phyloP scores from a whole-genome alignment of 2,888 invertebrate genomes.

The Monopis laevigella region DNA sequence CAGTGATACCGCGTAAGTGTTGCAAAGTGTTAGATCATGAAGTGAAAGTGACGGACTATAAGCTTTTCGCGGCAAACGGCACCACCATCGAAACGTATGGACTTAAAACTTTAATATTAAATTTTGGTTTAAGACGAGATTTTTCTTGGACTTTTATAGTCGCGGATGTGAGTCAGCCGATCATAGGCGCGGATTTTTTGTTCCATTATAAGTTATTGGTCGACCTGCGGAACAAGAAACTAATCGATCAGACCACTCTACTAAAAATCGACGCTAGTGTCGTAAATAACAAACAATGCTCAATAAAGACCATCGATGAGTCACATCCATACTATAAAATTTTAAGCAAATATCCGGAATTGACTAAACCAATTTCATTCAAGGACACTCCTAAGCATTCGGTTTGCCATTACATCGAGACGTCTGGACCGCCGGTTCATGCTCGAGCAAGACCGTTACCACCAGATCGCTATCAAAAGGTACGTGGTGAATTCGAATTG shows the following conservation, averaged over 20 bases:
- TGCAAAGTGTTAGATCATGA: background rate
- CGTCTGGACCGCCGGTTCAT: constrained; percentile 17
- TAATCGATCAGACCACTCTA: constrained; percentile 10
- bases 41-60: background rate
- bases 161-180: constrained; percentile 7
- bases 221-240: constrained; percentile 9
- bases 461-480: constrained; percentile 26
- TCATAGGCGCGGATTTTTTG: constrained; percentile 15
- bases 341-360: background rate
- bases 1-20: constrained; percentile 13
- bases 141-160: constrained; percentile 13
- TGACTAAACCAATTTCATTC: background rate
- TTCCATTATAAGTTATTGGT: constrained; percentile 10
- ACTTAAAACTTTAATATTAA: constrained; percentile 7
- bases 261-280: background rate
- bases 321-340: background rate
- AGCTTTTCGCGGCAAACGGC: constrained; percentile 12
- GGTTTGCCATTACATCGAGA: constrained; percentile 16
- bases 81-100: constrained; percentile 12
- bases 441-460: constrained; percentile 18
- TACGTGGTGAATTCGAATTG: constrained; percentile 26
- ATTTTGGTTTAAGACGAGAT: constrained; percentile 7
- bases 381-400: constrained; percentile 6
- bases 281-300: background rate
- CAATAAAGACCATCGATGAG: constrained; percentile 1